Evolutionary conservation across 2,888 invertebrate species (phyloP), one percentile per base, ranked within the genome.

Genomic region (Eupithecia subfuscata): DNA sequence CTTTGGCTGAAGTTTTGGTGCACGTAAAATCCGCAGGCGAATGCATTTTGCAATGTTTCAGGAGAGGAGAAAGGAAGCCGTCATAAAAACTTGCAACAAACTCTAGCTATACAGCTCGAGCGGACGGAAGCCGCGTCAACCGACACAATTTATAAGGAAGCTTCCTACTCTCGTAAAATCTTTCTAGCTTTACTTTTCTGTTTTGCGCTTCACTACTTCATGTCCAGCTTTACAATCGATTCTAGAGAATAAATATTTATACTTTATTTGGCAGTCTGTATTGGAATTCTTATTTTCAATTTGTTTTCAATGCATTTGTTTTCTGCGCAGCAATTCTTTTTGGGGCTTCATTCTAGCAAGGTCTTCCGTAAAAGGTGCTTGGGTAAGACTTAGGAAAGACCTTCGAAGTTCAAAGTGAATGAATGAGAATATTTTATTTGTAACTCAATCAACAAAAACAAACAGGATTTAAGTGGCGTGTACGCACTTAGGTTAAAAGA

Each of bases 81-180:
- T 84, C 85, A 84, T 82, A 83, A 84, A 84, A 86, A 82, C 80
- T 81, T 79, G 77, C 80, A 79, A 75, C 75, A 73, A 78, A 72
- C 80, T 79, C 78, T 77, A 64, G 78, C n/a, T n/a, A 86, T 77
- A 87, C 89, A 86, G 85, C 79, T 76, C 75, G 86, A 87, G 89
- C 90, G 92, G 90, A 91, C 90, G 83, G 84, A 84, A 84, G 84
- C 83, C 86, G 45, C 88, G 88, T 86, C 82, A 81, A 79, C 84
- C 84, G 79, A 85, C 83, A 30, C 84, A 89, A 92, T 92, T 92
- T 91, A 92, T 89, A 90, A 86, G 83, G 85, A 82, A 84, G 84
- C 85, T 86, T 86, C 85, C 85, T 83, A 84, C 84, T 84, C 76
- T 77, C 84, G 83, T 87, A 84, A 87, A 84, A 75, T 80, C 83